Base-by-base conservation (phyloP, 1,140 invertebrate species). In the Musca vetustissima region DNA sequence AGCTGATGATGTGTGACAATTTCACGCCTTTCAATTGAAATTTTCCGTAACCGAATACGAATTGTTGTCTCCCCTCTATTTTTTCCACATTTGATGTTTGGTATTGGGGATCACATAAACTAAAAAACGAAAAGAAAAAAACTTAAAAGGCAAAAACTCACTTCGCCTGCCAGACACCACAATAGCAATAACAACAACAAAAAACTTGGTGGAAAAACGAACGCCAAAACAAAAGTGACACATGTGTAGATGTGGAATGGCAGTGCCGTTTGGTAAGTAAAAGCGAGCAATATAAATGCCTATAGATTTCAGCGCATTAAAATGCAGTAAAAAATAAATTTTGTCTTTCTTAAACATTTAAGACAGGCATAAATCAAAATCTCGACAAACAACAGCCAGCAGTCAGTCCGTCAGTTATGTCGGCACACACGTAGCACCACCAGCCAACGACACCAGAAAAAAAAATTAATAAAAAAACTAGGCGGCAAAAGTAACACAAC, bases 1-100 rank as follows among this genome's bases (percentile, higher is more conserved):
- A 59, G 28, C 55, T 59, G 55, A 59, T 59, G 55, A 59, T 28
- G 24, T 59, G 55, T 59, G 55, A 59, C 55, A 59, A 59, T 59
- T 59, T 59, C 28, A 28, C 55, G 55, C 55, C 55, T 59, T 59
- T 59, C 25, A 59, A 59, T 28, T 25, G 28, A 57, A 28, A 59
- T 53, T 53, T 53, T 53, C 19, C 19, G 13, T 22, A 11, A 53
- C 19, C 13, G 13, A 19, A 21, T 22, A 53, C 50, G 19, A 13
- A 52, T 19, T 52, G 17, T 1, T 19, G 49, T 52, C 7, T 52
- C 4, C 17, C 48, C 48, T 19, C 48, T 22, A 21, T 52, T 52
- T 52, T 52, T 21, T 21, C 15, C 2, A 19, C 4, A 4, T 32
- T 32, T 32, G 3, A 9, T 32, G 3, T 43, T 43, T 43, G 36